These are phyloP conservation scores for Daptonema setosum DNA, from an alignment of 2,888 invertebrate genomes.

Conservation along the genomic window DNA sequence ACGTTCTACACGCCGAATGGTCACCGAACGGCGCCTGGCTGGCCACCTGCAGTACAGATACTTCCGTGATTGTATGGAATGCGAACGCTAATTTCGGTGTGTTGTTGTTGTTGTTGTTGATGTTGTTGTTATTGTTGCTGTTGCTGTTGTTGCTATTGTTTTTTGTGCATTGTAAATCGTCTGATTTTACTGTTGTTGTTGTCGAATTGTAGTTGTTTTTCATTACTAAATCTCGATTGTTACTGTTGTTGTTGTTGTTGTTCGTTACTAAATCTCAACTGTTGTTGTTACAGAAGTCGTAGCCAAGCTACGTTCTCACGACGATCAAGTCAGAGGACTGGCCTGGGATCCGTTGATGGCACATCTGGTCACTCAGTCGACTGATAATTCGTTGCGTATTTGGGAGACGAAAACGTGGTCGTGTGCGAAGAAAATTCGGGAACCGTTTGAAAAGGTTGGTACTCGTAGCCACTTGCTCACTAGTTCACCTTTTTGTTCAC, in stretches of 20 bases:
- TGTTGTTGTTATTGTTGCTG: too few species aligned
- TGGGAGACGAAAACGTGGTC: conserved; percentile 93
- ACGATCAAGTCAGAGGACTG: conserved; percentile 49
- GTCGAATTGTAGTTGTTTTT: too few species aligned
- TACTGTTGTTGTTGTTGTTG: too few species aligned
- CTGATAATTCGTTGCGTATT: conserved; percentile 53
- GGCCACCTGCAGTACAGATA: conserved; percentile 89
- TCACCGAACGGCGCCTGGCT: conserved; percentile 77
- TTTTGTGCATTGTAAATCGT: too few species aligned
- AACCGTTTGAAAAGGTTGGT: conserved; percentile 61
- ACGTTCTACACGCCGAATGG: conserved; percentile 87
- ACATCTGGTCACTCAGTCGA: conserved; percentile 66
- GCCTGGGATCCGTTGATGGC: conserved; percentile 97
- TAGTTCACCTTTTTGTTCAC: too few species aligned
- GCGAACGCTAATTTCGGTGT: conserved; percentile 55
- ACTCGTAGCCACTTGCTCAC: too few species aligned
- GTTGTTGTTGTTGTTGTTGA: too few species aligned
- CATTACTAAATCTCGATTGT: too few species aligned
- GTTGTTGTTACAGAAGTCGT: conserved; percentile 33
- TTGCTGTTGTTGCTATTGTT: too few species aligned
- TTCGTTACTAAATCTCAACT: too few species aligned
- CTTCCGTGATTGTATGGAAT: conserved; percentile 91
- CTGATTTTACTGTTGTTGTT: too few species aligned
- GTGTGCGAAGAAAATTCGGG: conserved; percentile 58
- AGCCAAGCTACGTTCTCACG: conserved; percentile 52